phyloP scores from a whole-genome alignment of 2,113 vertebrate genomes.

The Trematomus loennbergii region DNA sequence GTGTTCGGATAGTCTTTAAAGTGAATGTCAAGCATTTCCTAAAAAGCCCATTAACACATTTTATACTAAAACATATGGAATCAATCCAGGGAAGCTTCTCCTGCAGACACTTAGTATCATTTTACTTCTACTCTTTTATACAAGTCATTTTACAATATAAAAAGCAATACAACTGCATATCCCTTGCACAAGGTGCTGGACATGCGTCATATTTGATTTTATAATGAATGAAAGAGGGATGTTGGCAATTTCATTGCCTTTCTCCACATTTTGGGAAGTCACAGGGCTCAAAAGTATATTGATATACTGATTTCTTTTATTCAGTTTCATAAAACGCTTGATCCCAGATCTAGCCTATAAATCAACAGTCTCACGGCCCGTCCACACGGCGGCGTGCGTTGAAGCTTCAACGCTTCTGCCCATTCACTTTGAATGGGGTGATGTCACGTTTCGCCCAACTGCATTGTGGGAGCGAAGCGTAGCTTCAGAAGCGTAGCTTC shows the following conservation, averaged over 20 bases:
- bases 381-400: too few relatives aligned
- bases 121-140: background rate
- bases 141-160: background rate
- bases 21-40: background rate
- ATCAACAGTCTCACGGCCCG: too few relatives aligned
- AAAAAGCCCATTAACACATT: background rate
- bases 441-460: too few relatives aligned
- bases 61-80: background rate
- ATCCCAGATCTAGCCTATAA: too few relatives aligned
- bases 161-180: background rate
- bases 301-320: too few relatives aligned
- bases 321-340: too few relatives aligned
- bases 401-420: too few relatives aligned
- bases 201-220: background rate
- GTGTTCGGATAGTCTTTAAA: background rate
- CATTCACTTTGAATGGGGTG: too few relatives aligned
- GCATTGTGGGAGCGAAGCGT: too few relatives aligned
- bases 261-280: too few relatives aligned
- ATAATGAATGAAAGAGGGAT: background rate
- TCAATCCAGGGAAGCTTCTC: background rate
- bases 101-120: background rate
- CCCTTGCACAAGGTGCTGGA: background rate
- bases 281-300: too few relatives aligned
- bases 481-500: too few relatives aligned
- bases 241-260: background rate